Evolutionary conservation across 2,113 vertebrate species (phyloP), one percentile per base, ranked within the genome.

Genomic region (Monarcha castaneiventris): DNA sequence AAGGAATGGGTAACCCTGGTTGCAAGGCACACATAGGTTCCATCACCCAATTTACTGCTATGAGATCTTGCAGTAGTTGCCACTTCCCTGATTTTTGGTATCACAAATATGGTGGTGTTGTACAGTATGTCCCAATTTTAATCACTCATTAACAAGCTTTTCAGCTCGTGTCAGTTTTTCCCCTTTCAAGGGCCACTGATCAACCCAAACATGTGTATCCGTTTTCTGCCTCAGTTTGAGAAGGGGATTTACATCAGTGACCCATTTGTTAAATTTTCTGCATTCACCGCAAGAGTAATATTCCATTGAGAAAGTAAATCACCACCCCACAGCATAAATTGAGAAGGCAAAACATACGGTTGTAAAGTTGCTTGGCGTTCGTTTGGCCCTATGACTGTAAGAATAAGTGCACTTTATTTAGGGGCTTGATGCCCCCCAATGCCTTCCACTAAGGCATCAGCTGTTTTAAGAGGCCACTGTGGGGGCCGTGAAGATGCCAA

Each of bases 291-390:
- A n/a, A 46, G 32, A 46, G 15, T 46, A n/a, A 46, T 13, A n/a
- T 18, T 46, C 22, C 32, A n/a, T 5, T 46, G 32, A 67, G 22
- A 67, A 67, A n/a, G 22, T 13, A 67, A 46, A 67, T 67, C 43
- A 67, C 0, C 6, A 26, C 32, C 32, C 22, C 64, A n/a, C 22
- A 46, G 43, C 1, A 2, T 46, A 46, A 67, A 67, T 9, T 46
- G 16, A 46, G 22, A 67, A 46, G 22, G 22, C 22, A 46, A 66
- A 66, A 66, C 30, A 66, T 25, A 66, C 1, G 7, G 32, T 46
- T 66, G 22, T 46, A 66, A 46, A 33, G 21, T 46, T 46, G 30
- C 43, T 66, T 1, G 11, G 32, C 0, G 1, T 44, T 7, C 0
- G 2, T 63, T 63, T 3, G 4, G 21, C 41, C 63, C 41, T 23